Evolutionary conservation across 2,797 vertebrate species (phyloP), one percentile per base, ranked within the genome.

Genomic region (Anableps anableps): DNA sequence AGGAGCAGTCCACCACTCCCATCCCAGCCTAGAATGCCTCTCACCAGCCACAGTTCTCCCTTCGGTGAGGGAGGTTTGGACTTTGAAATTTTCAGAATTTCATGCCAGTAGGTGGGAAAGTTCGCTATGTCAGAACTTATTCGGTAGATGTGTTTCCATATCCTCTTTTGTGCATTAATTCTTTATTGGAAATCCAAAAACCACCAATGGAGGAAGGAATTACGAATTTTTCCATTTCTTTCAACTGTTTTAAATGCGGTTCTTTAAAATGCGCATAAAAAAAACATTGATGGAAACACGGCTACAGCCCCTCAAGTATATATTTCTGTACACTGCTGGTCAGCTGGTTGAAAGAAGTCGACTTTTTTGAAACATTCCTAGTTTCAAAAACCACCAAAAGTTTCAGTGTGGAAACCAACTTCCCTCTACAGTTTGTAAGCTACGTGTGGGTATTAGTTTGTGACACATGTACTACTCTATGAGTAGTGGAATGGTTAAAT

Each of bases 161-260:
- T 58, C 51, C 0, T 55, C n/a, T 55, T 53, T n/a, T n/a, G 4
- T n/a, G 9, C 26, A 0, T 26, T 53, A 3, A 3, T 11, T 26
- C 26, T 26, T 26, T 53, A 23, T 53, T 53, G 10, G 1, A 55
- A 48, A 19, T 14, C 47, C 47, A 48, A 48, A 55, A 51, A 6
- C 48, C 48, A 51, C 19, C 48, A 55, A 55, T n/a, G 10, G 53
- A 55, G 23, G 10, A 55, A 13, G 3, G 11, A 11, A 55, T 55
- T 55, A 11, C 2, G 10, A 55, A n/a, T 58, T n/a, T 29, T 58
- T 10, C 53, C 11, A 58, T 58, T 58, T 29, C 53, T 2, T 10
- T 29, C 53, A 14, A 58, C 8, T 14, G 26, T 11, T 58, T 55
- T 26, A 11, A 55, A n/a, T 11, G 26, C 11, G 26, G 13, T 1